These are phyloP conservation scores for Nephrotoma flavescens DNA, from an alignment of 2,888 invertebrate species.

Conservation along the genomic window DNA sequence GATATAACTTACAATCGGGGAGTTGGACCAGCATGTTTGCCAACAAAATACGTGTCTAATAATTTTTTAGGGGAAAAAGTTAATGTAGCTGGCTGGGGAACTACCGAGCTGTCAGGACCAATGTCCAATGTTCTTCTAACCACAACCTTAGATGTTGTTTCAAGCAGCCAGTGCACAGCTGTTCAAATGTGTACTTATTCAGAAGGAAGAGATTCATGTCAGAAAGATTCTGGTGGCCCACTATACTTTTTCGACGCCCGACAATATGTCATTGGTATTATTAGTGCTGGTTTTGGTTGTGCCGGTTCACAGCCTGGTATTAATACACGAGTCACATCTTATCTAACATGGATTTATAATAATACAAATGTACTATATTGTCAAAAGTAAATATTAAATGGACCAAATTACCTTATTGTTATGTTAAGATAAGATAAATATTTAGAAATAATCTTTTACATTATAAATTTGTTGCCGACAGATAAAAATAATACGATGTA, in stretches of 20 bases:
- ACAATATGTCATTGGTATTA: conserved; percentile 36
- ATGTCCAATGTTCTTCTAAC: conserved; percentile 35
- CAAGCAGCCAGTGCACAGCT: conserved; percentile 29
- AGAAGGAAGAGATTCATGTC: conserved; percentile 36
- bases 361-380: neutral
- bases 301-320: conserved; percentile 35
- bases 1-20: conserved; percentile 8
- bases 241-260: conserved; percentile 30
- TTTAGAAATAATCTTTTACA: neutral
- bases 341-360: conserved; percentile 38
- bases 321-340: conserved; percentile 40
- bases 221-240: conserved; percentile 40
- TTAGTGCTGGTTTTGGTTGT: conserved; percentile 40
- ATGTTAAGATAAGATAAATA: neutral
- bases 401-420: neutral
- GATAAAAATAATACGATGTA: neutral
- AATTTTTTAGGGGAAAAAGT: neutral
- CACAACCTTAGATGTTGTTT: conserved; percentile 34
- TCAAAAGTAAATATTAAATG: neutral
- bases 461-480: neutral
- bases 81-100: conserved; percentile 40
- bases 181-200: conserved; percentile 35
- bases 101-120: conserved; percentile 35
- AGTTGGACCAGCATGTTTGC: conserved; percentile 12
- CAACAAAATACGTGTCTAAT: conserved; percentile 8